Evolutionary conservation across 2,797 vertebrate species (phyloP).

Genomic region (Syngnathus rostellatus): DNA sequence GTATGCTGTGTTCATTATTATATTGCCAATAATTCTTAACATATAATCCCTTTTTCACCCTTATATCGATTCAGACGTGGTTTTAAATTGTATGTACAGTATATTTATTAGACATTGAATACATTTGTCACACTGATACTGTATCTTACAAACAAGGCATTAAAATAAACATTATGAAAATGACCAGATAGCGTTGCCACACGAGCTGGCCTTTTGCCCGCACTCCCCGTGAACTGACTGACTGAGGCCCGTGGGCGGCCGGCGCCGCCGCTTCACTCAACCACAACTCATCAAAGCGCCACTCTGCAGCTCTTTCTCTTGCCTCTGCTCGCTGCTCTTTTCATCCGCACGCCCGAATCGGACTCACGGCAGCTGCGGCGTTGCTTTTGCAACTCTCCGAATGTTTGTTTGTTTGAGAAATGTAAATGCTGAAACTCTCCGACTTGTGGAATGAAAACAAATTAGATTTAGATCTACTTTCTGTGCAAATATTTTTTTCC

Average conservation of each 20-base stretch:
- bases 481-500: background rate
- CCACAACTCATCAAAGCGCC: constrained; percentile 48
- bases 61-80: too few relatives aligned
- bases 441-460: background rate
- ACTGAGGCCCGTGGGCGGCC: constrained; percentile 57
- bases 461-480: background rate
- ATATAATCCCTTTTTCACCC: too few relatives aligned
- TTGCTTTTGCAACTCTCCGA: background rate
- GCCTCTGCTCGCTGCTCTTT: constrained; percentile 35
- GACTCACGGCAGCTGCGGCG: background rate
- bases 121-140: too few relatives aligned
- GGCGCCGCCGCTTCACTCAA: constrained; percentile 52
- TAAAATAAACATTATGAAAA: too few relatives aligned
- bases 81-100: too few relatives aligned
- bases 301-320: constrained; percentile 24
- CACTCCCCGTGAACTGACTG: constrained; percentile 37
- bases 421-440: constrained; percentile 2
- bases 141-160: too few relatives aligned
- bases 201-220: constrained; percentile 58
- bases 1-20: background rate
- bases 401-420: background rate
- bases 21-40: too few relatives aligned
- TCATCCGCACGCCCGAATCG: constrained; percentile 14
- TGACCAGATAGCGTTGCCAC: constrained; percentile 21
- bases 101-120: too few relatives aligned